Conservation (phyloP, 2,113 vertebrate species). For the Amia ocellicauda region DNA sequence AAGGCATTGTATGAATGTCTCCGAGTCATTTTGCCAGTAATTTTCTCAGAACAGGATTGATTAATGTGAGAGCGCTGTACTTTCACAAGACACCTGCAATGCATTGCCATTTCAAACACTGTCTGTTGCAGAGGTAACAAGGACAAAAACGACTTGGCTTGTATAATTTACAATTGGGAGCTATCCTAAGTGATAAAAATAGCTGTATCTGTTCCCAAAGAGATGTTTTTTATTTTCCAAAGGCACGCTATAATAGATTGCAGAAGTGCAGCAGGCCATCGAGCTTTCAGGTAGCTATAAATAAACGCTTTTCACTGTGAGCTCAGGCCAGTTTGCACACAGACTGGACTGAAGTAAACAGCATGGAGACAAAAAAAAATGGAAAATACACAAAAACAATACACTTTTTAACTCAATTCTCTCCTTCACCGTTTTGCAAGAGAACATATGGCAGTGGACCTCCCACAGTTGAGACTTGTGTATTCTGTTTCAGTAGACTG, state of each 20-base stretch:
- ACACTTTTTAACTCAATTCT: no score
- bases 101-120: background rate
- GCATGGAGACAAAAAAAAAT: constrained; percentile 56
- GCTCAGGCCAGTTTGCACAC: constrained; percentile 38
- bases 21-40: no score
- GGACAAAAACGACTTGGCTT: constrained; percentile 33
- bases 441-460: no score
- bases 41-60: no score
- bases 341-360: constrained; percentile 47
- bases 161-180: constrained; percentile 46
- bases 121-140: background rate
- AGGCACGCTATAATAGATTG: constrained; percentile 53
- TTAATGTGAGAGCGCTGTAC: background rate
- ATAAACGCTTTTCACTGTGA: constrained; percentile 59
- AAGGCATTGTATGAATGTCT: no score
- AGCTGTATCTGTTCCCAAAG: constrained; percentile 38
- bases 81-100: constrained; percentile 34
- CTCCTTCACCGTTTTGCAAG: no score
- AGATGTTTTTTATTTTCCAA: constrained; percentile 48
- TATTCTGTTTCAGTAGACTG: no score
- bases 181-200: constrained; percentile 50
- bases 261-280: constrained; percentile 42
- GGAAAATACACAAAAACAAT: constrained; percentile 29
- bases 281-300: constrained; percentile 63
- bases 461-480: no score